Evolutionary conservation across 1,140 invertebrate genomes (phyloP).

Genomic region (Monochamus saltuarius): DNA sequence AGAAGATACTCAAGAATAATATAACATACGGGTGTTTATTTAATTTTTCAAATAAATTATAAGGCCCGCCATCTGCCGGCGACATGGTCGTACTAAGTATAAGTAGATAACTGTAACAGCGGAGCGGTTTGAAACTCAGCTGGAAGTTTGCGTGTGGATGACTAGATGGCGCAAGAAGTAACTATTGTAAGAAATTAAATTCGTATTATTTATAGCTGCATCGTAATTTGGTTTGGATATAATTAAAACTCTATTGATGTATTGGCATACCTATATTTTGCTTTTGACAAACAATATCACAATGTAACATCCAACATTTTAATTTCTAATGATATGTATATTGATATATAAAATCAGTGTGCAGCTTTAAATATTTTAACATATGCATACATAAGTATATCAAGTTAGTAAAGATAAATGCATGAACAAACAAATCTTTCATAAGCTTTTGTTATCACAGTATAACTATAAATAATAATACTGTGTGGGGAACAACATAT

Average conservation of each 20-base stretch:
- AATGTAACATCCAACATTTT: constrained; percentile 12
- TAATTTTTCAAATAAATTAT: no score
- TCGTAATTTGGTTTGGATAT: background rate
- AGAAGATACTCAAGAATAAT: no score
- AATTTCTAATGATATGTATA: constrained; percentile 20
- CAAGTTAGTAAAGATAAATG: background rate
- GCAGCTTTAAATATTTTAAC: constrained; percentile 3
- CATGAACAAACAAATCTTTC: background rate
- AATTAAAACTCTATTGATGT: background rate
- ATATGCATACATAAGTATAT: constrained; percentile 7
- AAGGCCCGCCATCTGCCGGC: no score
- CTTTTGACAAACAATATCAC: constrained; percentile 20
- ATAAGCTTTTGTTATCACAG: constrained; percentile 32
- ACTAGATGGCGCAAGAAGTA: no score
- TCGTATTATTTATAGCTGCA: no score
- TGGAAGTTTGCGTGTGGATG: no score
- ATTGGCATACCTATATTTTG: constrained; percentile 10
- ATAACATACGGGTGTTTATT: no score
- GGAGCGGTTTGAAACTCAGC: no score
- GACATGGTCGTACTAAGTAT: no score
- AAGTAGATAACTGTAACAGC: no score
- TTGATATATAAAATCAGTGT: no score
- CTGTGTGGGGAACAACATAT: constrained; percentile 2
- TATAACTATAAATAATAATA: constrained; percentile 29
- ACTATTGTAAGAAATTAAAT: no score